Percentiles rank a stretch among this genome's conserved stretches.
Evolutionary conservation across 2,797 vertebrate genomes (phyloP).

Genomic region (Synaphobranchus kaupii): DNA sequence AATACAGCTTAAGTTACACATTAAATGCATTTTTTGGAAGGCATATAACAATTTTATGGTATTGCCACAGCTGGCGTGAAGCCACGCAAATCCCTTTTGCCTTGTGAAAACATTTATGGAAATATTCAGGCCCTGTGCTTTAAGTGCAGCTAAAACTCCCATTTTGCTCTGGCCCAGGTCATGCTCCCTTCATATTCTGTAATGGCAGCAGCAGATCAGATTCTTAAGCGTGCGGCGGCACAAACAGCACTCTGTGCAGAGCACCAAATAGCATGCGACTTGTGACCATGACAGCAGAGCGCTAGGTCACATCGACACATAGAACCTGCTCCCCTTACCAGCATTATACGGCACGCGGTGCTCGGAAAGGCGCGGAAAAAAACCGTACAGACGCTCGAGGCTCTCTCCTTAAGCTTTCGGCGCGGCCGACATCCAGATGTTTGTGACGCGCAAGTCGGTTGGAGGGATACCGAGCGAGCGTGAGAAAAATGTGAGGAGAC

Average conservation of each 20-base stretch:
- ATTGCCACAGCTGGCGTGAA: conserved; percentile 58
- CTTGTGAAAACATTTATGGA: conserved; percentile 56
- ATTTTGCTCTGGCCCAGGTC: conserved; percentile 6
- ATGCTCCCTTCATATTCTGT: conserved; percentile 25
- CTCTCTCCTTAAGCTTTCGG: conserved; percentile 38
- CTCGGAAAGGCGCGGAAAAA: not conserved
- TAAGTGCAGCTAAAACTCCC: conserved; percentile 31
- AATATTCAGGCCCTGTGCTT: conserved; percentile 51
- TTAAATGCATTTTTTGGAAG: conserved; percentile 58
- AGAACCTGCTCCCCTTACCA: conserved; percentile 40
- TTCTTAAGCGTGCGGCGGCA: conserved; percentile 20
- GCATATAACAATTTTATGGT: conserved; percentile 63
- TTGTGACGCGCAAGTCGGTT: conserved; percentile 43
- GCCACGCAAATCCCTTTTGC: conserved; percentile 57
- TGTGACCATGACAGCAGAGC: conserved; percentile 26
- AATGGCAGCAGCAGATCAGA: conserved; percentile 36
- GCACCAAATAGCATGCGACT: conserved; percentile 33
- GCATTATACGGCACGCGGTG: not conserved
- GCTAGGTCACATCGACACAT: conserved; percentile 32
- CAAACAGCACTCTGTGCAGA: conserved; percentile 16
- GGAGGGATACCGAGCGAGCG: conserved; percentile 40
- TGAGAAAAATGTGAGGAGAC: conserved; percentile 19
- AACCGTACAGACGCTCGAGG: conserved; percentile 20
- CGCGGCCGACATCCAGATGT: conserved; percentile 51
- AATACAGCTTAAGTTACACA: conserved; percentile 55